Percentiles rank a stretch among this genome's conserved stretches.
Conservation (phyloP, 1,140 invertebrate species). For the Aphis craccivora region DNA sequence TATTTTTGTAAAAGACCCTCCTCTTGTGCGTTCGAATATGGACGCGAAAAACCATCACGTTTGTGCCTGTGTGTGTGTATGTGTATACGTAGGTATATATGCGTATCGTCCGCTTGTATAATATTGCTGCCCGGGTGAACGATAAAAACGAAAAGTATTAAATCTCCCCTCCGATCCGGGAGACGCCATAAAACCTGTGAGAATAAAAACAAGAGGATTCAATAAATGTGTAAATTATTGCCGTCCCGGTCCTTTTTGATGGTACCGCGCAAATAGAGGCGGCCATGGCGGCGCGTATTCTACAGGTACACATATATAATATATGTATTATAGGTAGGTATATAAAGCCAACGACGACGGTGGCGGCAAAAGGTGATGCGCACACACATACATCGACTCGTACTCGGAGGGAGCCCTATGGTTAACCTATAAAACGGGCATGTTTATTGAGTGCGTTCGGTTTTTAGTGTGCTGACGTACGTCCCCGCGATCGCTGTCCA, state of each 20-base stretch:
- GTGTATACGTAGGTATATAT: not conserved
- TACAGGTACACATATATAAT: not conserved
- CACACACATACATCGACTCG: not conserved
- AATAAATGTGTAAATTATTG: conserved; percentile 54
- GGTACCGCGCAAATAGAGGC: conserved; percentile 35
- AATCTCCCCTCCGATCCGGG: not conserved
- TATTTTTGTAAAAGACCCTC: conserved; percentile 33
- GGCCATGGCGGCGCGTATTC: not conserved
- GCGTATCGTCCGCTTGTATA: not conserved
- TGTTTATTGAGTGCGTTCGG: conserved; percentile 50
- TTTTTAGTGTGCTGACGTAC: conserved; percentile 49
- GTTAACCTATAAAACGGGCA: conserved; percentile 50
- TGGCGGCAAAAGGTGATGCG: conserved; percentile 11
- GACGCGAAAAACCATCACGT: conserved; percentile 7
- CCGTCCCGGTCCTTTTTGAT: conserved; percentile 47
- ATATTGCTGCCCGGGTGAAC: conserved; percentile 5
- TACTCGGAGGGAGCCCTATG: not conserved
- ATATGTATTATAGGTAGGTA: not conserved
- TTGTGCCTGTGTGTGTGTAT: no score
- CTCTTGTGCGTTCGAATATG: not conserved
- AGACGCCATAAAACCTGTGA: conserved; percentile 52
- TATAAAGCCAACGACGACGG: not conserved
- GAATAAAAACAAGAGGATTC: conserved; percentile 57
- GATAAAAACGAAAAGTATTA: conserved; percentile 37
- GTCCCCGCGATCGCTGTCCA: not conserved